Conservation (phyloP, 2,888 invertebrate genomes). For the Drosophila maculinotata region DNA sequence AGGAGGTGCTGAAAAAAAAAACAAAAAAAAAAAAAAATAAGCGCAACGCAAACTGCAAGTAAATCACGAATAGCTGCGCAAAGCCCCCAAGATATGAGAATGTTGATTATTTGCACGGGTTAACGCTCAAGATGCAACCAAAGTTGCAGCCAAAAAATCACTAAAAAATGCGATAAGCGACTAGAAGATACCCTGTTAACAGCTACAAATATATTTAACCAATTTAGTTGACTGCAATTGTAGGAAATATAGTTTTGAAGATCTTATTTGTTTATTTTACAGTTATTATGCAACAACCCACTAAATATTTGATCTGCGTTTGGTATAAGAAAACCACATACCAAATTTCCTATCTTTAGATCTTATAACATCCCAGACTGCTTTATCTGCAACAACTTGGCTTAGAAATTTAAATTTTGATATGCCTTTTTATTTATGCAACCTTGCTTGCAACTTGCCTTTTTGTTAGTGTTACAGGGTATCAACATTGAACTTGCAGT, state of each 20-base stretch:
- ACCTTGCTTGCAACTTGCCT: too few relatives aligned
- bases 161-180: neutral
- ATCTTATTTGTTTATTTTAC: too few relatives aligned
- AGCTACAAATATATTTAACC: neutral
- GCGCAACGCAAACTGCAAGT: conserved; percentile 54
- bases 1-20: conserved; percentile 69
- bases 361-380: too few relatives aligned
- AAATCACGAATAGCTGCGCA: conserved; percentile 76
- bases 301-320: too few relatives aligned
- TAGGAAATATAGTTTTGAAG: too few relatives aligned
- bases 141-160: conserved; percentile 5
- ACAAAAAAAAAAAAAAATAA: conserved; percentile 8
- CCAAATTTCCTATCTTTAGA: too few relatives aligned
- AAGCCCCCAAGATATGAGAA: conserved; percentile 71
- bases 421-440: too few relatives aligned
- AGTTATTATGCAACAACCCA: too few relatives aligned
- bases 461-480: conserved; percentile 6
- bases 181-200: conserved; percentile 12
- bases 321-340: too few relatives aligned
- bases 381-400: too few relatives aligned
- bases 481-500: conserved; percentile 19
- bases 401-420: too few relatives aligned
- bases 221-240: too few relatives aligned
- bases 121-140: conserved; percentile 30
- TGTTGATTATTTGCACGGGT: conserved; percentile 79